A percentile compares a stretch with the other conserved stretches of the same genome.
Evolutionary conservation across 1,140 invertebrate genomes (phyloP).

Genomic region (Oncopodura yosiiana): DNA sequence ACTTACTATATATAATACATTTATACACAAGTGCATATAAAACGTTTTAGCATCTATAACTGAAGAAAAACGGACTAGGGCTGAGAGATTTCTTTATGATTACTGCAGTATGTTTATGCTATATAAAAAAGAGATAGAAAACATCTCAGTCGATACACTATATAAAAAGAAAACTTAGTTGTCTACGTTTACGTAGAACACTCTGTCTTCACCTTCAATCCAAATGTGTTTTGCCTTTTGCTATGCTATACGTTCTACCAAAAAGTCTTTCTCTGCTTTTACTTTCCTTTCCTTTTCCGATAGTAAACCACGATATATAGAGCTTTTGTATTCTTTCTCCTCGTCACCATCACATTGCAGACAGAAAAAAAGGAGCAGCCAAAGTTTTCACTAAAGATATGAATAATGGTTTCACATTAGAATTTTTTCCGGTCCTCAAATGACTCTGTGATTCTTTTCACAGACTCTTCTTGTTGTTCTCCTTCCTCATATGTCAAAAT

Average conservation of each 20-base stretch:
- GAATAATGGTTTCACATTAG: conserved; percentile 30
- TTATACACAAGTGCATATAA: too few relatives aligned
- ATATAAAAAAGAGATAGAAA: too few relatives aligned
- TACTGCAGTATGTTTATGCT: too few relatives aligned
- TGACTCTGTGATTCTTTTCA: conserved; percentile 16
- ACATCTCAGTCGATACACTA: too few relatives aligned
- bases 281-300: neutral
- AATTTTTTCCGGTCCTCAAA: conserved; percentile 23
- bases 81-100: too few relatives aligned
- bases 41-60: too few relatives aligned
- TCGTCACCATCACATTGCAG: neutral
- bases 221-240: conserved; percentile 5
- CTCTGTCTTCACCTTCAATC: too few relatives aligned
- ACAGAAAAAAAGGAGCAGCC: conserved; percentile 9
- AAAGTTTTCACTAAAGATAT: conserved; percentile 23
- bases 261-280: conserved; percentile 1
- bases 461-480: conserved; percentile 4
- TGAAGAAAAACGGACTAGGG: too few relatives aligned
- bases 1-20: too few relatives aligned
- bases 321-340: neutral
- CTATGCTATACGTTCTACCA: neutral
- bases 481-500: neutral
- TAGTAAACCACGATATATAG: too few relatives aligned
- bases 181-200: too few relatives aligned
- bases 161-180: too few relatives aligned